Conservation (phyloP, 2,797 vertebrate species). For the Meda fulgida region DNA sequence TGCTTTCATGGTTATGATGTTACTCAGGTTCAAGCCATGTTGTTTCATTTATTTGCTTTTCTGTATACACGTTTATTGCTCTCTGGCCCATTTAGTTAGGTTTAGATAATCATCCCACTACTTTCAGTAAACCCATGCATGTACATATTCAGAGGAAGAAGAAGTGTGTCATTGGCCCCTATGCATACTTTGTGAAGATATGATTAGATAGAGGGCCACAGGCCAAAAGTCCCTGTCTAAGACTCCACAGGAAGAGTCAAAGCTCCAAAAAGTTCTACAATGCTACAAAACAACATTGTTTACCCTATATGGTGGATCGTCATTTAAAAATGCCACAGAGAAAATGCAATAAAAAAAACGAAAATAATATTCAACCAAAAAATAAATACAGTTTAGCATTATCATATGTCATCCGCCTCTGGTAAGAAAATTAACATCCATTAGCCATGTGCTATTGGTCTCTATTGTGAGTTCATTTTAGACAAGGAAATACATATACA, state of each 20-base stretch:
- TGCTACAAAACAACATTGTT: neutral
- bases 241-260: neutral
- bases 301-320: no score
- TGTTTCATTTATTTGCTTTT: neutral
- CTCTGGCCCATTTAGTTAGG: neutral
- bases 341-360: no score
- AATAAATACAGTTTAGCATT: no score
- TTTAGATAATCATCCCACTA: slow-evolving; percentile 11
- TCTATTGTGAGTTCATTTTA: no score
- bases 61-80: neutral
- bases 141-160: neutral
- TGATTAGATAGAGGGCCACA: neutral
- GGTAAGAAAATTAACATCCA: no score
- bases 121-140: neutral
- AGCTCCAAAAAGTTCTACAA: no score
- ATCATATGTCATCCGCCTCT: no score
- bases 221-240: neutral
- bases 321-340: no score
- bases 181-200: neutral
- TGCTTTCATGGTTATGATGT: neutral
- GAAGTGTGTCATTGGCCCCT: slow-evolving; percentile 3
- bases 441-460: no score
- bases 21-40: neutral
- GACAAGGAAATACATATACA: neutral
- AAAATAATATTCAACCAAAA: no score